Evolutionary conservation across 2,113 vertebrate genomes (phyloP), one percentile per base, ranked within the genome.

Genomic region (Morone saxatilis): DNA sequence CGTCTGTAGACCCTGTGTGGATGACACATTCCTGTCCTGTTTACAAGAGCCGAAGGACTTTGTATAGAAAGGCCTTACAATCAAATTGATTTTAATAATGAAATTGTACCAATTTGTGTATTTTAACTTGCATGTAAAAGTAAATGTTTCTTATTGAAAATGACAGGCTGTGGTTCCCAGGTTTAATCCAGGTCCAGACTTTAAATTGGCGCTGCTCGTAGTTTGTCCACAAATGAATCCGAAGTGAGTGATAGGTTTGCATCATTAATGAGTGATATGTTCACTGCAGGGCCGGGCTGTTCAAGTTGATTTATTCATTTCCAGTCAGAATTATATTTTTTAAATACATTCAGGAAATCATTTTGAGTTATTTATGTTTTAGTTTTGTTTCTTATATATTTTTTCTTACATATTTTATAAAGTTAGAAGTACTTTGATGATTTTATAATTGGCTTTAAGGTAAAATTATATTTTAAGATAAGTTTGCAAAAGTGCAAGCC

Each of bases 51-150:
- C 22, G 45, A 86, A 41, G 75, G 61, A 87, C 59, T 69, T 74
- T 86, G 56, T 67, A 66, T 10, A 25, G 19, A 86, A 61, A 48
- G 38, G 56, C 75, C 63, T 83, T 63, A 76, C 7, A 67, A 89
- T 91, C 83, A 85, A 70, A 81, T 83, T 57, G 80, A 82, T 85
- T 89, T 87, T 75, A 47, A 48, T 59, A 6, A 79, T 66, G 41
- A 70, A 80, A 84, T 87, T 81, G 74, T 84, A 87, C 76, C 72
- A 89, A 53, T 88, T 84, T 88, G 61, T 91, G 22, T 81, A 76
- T 69, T 86, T 85, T 80, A 78, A 61, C 63, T 65, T 80, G 83
- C 89, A 84, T 83, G 86, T 66, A 43, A 48, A 50, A 47, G 76
- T 72, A 51, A 62, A 43, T 77, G 36, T 80, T 74, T 69, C 43